Conservation (phyloP, 2,113 vertebrate genomes). For the Rissa tridactyla region DNA sequence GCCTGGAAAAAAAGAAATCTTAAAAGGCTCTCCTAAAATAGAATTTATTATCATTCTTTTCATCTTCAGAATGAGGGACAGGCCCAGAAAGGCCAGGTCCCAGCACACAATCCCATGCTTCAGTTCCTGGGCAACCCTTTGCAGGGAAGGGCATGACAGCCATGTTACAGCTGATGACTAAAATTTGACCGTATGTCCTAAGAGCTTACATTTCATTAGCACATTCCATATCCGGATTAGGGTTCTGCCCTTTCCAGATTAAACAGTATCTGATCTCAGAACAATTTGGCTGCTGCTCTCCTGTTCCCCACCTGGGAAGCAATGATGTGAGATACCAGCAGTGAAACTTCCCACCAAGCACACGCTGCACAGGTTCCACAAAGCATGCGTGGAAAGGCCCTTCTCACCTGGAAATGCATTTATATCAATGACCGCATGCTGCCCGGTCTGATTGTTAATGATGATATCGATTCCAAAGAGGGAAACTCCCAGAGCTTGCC, state of each 20-base stretch:
- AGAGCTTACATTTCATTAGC: not conserved
- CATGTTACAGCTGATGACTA: not conserved
- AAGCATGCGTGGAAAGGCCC: not conserved
- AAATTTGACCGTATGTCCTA: not conserved
- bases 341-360: not conserved
- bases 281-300: not conserved
- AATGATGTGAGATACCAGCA: not conserved
- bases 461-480: conserved; percentile 98
- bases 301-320: not conserved
- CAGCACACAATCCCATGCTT: not conserved
- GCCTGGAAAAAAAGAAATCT: not conserved
- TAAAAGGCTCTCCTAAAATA: not conserved
- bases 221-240: not conserved
- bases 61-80: not conserved
- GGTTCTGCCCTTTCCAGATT: not conserved
- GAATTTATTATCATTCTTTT: not conserved
- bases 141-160: not conserved
- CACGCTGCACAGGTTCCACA: not conserved
- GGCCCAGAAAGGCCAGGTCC: not conserved
- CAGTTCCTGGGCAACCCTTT: not conserved
- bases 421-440: conserved; percentile 95
- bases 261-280: not conserved
- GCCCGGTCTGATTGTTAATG: conserved; percentile 97
- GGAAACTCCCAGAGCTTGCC: conserved; percentile 89
- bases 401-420: conserved; percentile 96